Base-by-base conservation (phyloP, 2,113 vertebrate genomes). In the Sphyrna mokarran region DNA sequence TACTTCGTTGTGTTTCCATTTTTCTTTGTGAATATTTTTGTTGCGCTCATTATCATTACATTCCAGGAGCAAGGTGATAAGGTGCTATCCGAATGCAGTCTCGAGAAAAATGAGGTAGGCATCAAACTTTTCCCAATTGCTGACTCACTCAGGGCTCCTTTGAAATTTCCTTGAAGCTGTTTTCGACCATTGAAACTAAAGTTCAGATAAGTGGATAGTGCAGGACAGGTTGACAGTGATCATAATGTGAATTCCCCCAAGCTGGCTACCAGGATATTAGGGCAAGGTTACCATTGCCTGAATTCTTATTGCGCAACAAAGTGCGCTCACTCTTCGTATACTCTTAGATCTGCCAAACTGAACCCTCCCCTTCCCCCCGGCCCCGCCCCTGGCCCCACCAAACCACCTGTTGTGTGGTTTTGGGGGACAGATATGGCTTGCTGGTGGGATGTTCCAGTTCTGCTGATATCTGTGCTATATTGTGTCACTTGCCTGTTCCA, bases 21-120 rank as follows among this genome's bases (percentile, higher is more conserved):
- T 97, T 99, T 99, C 98, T 99, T 99, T 69, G 99, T 99, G 97
- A 99, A 99, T 97, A 99, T 99, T 97, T 99, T 99, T 10, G 99
- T 99, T 95, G 99, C 99, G 87, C 97, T 99, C 96, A 99, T 99
- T 97, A 99, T 99, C 97, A 99, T 99, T 98, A 99, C 99, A 90
- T 99, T 99, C 97, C 99, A 99, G 97, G 99, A 99, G 97, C 99
- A 99, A 97, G 99, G 99, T 66, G 99, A 99, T 98, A 99, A 99
- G 97, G 99, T 98, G 96, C 97, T 99, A 98, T 99, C 99, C 18
- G 98, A 99, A 96, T 99, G 99, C 98, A 99, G 99, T 97, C 97
- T 99, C 89, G 99, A 99, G 97, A 99, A 99, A 96, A 99, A 99
- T 0, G 98, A 99, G 99, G 99, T 99, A 97, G 0, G 13, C 16